phyloP scores from a whole-genome alignment of 2,113 vertebrate genomes.

The Ammodytes marinus region DNA sequence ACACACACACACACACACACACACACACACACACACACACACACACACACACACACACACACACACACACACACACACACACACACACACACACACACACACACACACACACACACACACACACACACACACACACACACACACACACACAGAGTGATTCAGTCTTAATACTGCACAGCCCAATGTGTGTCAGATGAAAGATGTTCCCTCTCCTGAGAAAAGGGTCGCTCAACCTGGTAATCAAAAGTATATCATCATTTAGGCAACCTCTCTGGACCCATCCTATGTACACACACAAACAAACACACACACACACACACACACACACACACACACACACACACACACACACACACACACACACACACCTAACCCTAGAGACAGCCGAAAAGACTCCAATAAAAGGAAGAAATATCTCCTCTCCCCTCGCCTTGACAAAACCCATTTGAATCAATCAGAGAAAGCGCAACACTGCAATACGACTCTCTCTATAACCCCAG shows the following conservation, averaged over 20 bases:
- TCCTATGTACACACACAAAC: not conserved
- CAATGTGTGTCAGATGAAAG: not conserved
- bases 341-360: no score
- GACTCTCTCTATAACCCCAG: constrained; percentile 29
- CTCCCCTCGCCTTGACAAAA: constrained; percentile 49
- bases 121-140: no score
- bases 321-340: no score
- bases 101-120: no score
- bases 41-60: no score
- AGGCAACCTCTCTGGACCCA: constrained; percentile 30
- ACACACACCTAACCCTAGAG: constrained; percentile 27
- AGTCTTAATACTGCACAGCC: not conserved
- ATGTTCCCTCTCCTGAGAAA: constrained; percentile 31
- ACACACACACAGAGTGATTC: not conserved
- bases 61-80: no score
- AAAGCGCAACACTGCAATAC: constrained; percentile 52
- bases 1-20: no score
- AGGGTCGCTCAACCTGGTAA: constrained; percentile 17
- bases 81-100: no score
- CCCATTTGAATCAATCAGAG: constrained; percentile 60
- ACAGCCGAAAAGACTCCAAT: constrained; percentile 31
- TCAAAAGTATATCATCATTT: constrained; percentile 48
- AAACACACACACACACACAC: no score
- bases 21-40: no score
- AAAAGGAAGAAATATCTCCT: constrained; percentile 49